Evolutionary conservation across 2,113 vertebrate species (phyloP).

Genomic region (Heterochromis multidens): DNA sequence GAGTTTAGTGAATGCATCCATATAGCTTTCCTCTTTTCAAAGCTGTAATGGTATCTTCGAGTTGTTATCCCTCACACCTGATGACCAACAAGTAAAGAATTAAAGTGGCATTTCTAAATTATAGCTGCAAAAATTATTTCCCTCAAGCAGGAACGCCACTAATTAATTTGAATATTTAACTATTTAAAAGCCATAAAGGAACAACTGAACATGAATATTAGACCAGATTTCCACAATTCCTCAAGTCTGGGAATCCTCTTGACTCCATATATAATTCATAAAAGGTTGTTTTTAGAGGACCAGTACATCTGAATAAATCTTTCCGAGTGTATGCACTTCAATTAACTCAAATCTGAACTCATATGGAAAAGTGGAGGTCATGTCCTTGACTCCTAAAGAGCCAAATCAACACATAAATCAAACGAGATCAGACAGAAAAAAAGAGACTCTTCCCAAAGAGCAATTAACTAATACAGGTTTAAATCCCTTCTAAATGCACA

Average conservation of each 20-base stretch:
- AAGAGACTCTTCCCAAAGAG: neutral
- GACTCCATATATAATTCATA: neutral
- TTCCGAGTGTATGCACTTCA: rapidly evolving
- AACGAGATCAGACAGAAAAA: neutral
- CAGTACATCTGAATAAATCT: neutral
- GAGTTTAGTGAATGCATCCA: neutral
- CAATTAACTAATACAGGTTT: neutral
- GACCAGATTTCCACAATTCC: neutral
- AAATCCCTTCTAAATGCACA: neutral
- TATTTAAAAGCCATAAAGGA: neutral
- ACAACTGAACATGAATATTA: neutral
- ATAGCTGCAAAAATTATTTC: no score
- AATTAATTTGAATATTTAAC: neutral
- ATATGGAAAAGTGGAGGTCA: neutral
- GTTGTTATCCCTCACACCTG: neutral
- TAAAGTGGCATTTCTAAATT: no score
- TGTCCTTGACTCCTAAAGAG: neutral
- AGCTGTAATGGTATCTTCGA: neutral
- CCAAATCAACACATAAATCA: neutral
- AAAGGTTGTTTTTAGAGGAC: neutral
- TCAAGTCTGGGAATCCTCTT: neutral
- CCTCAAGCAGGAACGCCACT: neutral
- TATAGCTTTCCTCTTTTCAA: neutral
- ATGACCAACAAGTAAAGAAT: neutral
- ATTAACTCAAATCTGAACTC: neutral